Percentiles rank a stretch among this genome's conserved stretches.
These are phyloP conservation scores for Phanerotoma sp. DNA, from an alignment of 2,888 invertebrate genomes.

Conservation along the genomic window DNA sequence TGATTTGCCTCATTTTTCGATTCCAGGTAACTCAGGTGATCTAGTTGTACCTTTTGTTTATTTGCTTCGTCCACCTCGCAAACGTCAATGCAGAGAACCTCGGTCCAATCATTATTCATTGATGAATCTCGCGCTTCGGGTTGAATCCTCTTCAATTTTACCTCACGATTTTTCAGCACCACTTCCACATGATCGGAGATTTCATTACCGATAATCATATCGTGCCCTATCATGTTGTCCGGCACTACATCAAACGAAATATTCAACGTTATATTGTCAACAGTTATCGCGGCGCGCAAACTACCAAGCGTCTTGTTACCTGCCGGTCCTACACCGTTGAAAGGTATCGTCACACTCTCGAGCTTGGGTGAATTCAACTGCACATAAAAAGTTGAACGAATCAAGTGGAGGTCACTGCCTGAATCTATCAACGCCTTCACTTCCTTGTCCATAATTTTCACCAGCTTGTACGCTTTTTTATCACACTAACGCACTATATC, in stretches of 20 bases:
- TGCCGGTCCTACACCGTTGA: constrained; percentile 14
- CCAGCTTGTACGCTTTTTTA: too few species aligned
- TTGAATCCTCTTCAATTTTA: background rate
- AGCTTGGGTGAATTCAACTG: constrained; percentile 13
- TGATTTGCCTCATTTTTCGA: too few species aligned
- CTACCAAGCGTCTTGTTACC: constrained; percentile 8
- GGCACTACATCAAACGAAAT: constrained; percentile 19
- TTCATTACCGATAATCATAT: constrained; percentile 18
- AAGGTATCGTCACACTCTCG: background rate
- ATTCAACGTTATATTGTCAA: constrained; percentile 8
- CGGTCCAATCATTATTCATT: too few species aligned
- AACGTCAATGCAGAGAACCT: too few species aligned
- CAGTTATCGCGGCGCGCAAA: constrained; percentile 4
- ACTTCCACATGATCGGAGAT: constrained; percentile 19
- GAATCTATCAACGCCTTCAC: constrained; percentile 5
- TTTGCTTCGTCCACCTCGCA: too few species aligned
- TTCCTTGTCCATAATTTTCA: too few species aligned
- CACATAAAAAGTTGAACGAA: constrained; percentile 13
- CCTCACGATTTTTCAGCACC: constrained; percentile 9
- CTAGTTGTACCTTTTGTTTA: too few species aligned
- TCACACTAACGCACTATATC: too few species aligned
- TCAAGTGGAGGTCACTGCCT: constrained; percentile 17
- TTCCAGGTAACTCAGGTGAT: too few species aligned
- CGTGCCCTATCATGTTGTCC: constrained; percentile 9
- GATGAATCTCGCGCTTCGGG: too few species aligned